Base-by-base conservation (phyloP, 2,888 invertebrate genomes). In the Ypsolopha sequella region DNA sequence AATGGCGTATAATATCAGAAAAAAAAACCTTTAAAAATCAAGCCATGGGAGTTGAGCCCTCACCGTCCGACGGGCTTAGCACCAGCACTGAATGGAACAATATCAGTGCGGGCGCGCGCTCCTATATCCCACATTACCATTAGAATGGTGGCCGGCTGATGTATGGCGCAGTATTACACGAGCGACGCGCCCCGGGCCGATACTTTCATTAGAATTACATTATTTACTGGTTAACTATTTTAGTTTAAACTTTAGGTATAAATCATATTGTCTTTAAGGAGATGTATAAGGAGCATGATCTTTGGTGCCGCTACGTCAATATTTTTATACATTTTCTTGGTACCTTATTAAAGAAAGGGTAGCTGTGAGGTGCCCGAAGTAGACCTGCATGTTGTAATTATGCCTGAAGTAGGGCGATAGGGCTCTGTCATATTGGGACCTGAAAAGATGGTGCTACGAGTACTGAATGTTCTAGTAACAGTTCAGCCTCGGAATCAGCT, bases 101-200 rank as follows among this genome's bases (percentile, higher is more conserved):
- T 84, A 82, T 81, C 79, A 76, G 73, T 58, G 56, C 11, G 52
- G 57, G 62, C 58, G 66, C 62, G 68, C 55, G 56, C 55, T 56
- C 52, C 50, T 65, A 73, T 73, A 80, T 76, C 77, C 78, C 74
- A 68, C 63, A 86, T 85, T 85, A 82, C 75, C 85, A 86, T 86
- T 80, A 84, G 80, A 86, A 85, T 85, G 76, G 81, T 49, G 48
- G 41, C 66, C 62, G 68, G 65, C 70, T 86, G 85, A 86, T 84
- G 80, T 81, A 86, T 81, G 80, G 76, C 71, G 57, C 60, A 54
- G 72, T 65, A 69, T 63, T 62, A 63, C 64, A 58, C 6, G 10
- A 39, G 10, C 10, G 45, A 10, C 14, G 14, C 13, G 10, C 9
- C 41, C 38, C 6, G 14, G 14, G 6, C 10, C 34, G 34, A 10